phyloP scores from a whole-genome alignment of 2,888 invertebrate genomes.

The Xylota segnis region DNA sequence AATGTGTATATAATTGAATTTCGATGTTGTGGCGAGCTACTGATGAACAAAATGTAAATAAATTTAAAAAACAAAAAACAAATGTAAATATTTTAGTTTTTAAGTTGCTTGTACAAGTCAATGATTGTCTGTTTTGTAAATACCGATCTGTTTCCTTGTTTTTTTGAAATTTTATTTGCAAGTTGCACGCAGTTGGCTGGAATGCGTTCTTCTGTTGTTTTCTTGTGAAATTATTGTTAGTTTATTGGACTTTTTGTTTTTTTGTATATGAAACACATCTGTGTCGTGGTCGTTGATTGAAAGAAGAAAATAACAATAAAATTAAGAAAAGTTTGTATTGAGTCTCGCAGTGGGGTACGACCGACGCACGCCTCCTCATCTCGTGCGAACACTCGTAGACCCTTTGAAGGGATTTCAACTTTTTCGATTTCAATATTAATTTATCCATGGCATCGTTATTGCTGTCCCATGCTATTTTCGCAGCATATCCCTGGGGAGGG shows the following conservation, averaged over 20 bases:
- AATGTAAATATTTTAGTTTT: slow-evolving; percentile 12
- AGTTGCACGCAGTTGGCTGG: slow-evolving; percentile 35
- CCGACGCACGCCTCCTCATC: not conserved
- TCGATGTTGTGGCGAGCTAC: slow-evolving; percentile 48
- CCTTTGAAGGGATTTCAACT: slow-evolving; percentile 48
- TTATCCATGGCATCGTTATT: slow-evolving; percentile 38
- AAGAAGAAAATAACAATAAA: slow-evolving; percentile 12
- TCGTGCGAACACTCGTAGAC: not conserved
- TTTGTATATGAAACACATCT: not conserved
- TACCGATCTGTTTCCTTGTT: not conserved
- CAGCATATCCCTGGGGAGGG: slow-evolving; percentile 25
- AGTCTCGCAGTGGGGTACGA: slow-evolving; percentile 9
- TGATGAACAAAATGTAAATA: not conserved
- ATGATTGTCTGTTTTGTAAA: slow-evolving; percentile 21
- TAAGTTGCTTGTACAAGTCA: slow-evolving; percentile 31
- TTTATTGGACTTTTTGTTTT: not conserved
- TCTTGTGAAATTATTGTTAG: slow-evolving; percentile 50
- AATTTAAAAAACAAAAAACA: slow-evolving; percentile 4
- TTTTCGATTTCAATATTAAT: slow-evolving; percentile 65
- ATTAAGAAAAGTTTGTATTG: slow-evolving; percentile 49
- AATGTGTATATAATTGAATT: slow-evolving; percentile 32
- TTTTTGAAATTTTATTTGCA: slow-evolving; percentile 25
- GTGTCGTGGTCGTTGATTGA: not conserved
- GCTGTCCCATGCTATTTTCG: slow-evolving; percentile 9
- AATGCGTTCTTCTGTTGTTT: slow-evolving; percentile 7